Evolutionary conservation across 2,113 vertebrate species (phyloP).

Genomic region (Tragelaphus imberbis): DNA sequence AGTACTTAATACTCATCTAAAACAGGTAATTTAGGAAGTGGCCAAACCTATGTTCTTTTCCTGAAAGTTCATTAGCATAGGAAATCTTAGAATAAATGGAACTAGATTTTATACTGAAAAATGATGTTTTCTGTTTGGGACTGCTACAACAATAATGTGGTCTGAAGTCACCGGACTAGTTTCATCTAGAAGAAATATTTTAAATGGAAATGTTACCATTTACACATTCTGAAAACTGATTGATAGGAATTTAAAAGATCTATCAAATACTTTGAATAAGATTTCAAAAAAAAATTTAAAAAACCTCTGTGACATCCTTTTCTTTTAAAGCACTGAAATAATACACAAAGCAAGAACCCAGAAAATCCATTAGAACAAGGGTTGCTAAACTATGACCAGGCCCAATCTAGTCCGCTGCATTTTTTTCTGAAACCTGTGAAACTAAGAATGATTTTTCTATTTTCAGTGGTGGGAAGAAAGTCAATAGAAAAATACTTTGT

Average conservation of each 20-base stretch:
- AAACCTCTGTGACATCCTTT: not conserved
- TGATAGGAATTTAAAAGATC: not conserved
- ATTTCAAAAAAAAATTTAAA: not conserved
- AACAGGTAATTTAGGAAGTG: conserved; percentile 18
- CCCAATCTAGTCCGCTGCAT: not conserved
- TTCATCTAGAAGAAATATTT: not conserved
- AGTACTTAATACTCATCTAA: not conserved
- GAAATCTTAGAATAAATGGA: not conserved
- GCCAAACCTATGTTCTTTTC: not conserved
- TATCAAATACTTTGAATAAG: not conserved
- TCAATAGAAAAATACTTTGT: not conserved
- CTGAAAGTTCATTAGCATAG: not conserved
- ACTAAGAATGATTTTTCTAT: not conserved
- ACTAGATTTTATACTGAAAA: not conserved
- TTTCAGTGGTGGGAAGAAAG: conserved; percentile 15
- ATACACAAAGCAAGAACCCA: not conserved
- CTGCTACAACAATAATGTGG: not conserved
- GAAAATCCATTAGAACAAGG: not conserved
- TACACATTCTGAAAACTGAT: not conserved
- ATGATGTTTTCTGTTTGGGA: not conserved
- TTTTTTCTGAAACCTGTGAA: not conserved
- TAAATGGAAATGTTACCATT: not conserved
- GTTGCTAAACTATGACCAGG: not conserved
- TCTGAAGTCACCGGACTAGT: not conserved
- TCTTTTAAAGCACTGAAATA: not conserved